phyloP scores from a whole-genome alignment of 2,113 vertebrate species.

The Campylomormyrus numenius region DNA sequence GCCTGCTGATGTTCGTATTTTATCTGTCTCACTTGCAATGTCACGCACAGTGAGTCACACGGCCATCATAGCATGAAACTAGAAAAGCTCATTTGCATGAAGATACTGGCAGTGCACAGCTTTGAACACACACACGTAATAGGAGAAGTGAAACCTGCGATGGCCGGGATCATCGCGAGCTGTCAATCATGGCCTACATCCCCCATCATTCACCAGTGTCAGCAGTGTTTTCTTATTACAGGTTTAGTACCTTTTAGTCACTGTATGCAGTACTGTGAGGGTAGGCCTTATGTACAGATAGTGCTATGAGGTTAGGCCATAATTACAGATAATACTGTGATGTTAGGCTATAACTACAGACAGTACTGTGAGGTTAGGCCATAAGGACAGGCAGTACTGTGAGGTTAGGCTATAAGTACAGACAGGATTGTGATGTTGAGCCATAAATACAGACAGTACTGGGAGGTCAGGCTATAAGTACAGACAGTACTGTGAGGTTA shows the following conservation, averaged over 20 bases:
- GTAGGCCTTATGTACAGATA: background rate
- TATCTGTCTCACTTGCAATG: background rate
- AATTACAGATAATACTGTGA: background rate
- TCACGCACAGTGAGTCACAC: background rate
- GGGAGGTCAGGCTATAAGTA: background rate
- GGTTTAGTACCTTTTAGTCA: background rate
- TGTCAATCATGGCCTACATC: background rate
- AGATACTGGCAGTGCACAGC: background rate
- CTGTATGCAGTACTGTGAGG: background rate
- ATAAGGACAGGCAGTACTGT: background rate
- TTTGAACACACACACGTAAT: background rate
- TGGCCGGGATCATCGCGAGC: background rate
- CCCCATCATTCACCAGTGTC: background rate
- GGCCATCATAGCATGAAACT: background rate
- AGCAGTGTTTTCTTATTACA: background rate
- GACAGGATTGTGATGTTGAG: background rate
- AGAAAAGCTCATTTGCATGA: slow-evolving; percentile 4
- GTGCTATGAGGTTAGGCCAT: background rate
- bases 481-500: background rate
- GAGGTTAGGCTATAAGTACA: background rate
- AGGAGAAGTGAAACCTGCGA: background rate
- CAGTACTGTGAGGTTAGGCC: background rate
- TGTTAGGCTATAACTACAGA: background rate
- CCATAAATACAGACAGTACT: background rate
- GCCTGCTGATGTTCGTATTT: background rate